Evolutionary conservation across 2,888 invertebrate species (phyloP).

Genomic region (Andrena bicolor): DNA sequence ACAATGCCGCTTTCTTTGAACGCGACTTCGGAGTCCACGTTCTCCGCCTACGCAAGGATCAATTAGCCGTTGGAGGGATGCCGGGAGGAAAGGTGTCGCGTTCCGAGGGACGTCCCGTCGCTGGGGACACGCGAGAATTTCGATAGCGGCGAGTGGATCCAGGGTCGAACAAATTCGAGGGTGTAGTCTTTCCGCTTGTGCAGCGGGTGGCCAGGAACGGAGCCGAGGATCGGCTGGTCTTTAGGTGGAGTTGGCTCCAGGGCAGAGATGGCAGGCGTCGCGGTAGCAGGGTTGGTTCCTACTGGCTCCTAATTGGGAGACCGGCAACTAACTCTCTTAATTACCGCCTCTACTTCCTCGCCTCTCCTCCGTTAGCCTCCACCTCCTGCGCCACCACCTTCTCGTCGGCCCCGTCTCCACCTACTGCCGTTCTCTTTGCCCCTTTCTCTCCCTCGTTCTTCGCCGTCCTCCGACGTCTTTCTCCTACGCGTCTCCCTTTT

Average conservation of each 20-base stretch:
- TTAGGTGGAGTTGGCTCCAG: slow-evolving; percentile 78
- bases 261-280: slow-evolving; percentile 76
- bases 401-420: slow-evolving; percentile 63
- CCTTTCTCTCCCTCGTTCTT: slow-evolving; percentile 41
- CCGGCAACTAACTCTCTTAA: slow-evolving; percentile 86
- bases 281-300: slow-evolving; percentile 77
- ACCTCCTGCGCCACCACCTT: slow-evolving; percentile 63
- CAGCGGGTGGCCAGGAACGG: slow-evolving; percentile 61
- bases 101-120: background rate
- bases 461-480: slow-evolving; percentile 45
- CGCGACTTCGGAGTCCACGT: slow-evolving; percentile 2
- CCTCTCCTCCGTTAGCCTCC: slow-evolving; percentile 68
- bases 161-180: slow-evolving; percentile 42
- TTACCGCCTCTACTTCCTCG: slow-evolving; percentile 85
- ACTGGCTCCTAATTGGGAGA: slow-evolving; percentile 84
- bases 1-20: slow-evolving; percentile 69
- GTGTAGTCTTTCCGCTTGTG: slow-evolving; percentile 62
- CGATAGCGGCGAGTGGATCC: background rate
- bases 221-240: slow-evolving; percentile 75
- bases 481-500: slow-evolving; percentile 54
- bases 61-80: background rate
- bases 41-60: background rate
- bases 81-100: slow-evolving; percentile 1
- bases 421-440: slow-evolving; percentile 51
- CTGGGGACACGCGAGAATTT: background rate